Conservation (phyloP, 2,113 vertebrate genomes). For the Stigmatopora argus region DNA sequence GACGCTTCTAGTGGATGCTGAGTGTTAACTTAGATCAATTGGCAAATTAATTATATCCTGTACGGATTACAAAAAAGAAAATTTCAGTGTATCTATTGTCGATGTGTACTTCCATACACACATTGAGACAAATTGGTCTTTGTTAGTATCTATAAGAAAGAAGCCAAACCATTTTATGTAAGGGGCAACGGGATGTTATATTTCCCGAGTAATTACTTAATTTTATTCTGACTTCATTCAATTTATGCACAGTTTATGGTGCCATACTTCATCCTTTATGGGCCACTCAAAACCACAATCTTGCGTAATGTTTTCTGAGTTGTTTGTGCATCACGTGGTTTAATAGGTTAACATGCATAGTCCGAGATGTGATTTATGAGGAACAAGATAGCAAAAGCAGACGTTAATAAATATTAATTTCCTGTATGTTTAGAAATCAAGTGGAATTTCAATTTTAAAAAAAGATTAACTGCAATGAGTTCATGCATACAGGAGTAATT, state of each 20-base stretch:
- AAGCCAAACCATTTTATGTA: constrained; percentile 24
- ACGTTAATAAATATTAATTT: background rate
- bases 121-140: constrained; percentile 18
- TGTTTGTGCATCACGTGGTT: background rate
- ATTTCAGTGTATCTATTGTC: constrained; percentile 6
- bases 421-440: background rate
- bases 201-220: constrained; percentile 17
- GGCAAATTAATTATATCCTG: constrained; percentile 61
- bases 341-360: constrained; percentile 2
- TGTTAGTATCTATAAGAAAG: constrained; percentile 25
- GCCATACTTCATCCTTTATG: constrained; percentile 10
- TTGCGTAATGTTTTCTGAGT: background rate
- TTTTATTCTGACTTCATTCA: constrained; percentile 29
- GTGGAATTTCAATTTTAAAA: background rate
- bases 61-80: constrained; percentile 51
- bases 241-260: constrained; percentile 20
- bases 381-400: background rate
- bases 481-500: background rate
- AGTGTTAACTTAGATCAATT: constrained; percentile 60
- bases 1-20: constrained; percentile 22
- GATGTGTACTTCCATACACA: background rate
- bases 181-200: constrained; percentile 24
- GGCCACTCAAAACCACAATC: background rate
- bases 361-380: constrained; percentile 3
- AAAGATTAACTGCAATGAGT: background rate